Base-by-base conservation (phyloP, 2,888 invertebrate genomes). In the Parascotia fuliginaria region DNA sequence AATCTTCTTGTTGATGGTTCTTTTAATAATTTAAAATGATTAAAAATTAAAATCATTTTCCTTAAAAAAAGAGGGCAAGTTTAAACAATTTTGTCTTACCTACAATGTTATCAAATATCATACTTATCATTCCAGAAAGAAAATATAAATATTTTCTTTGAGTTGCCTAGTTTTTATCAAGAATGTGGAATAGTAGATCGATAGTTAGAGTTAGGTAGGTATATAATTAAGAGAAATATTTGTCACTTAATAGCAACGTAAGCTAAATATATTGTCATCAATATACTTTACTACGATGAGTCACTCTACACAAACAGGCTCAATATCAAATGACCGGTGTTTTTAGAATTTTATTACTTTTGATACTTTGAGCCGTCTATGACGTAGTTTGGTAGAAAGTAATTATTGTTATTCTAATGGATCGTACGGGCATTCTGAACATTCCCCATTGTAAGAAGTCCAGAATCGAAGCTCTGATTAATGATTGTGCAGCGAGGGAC, bases 381-480 rank as follows among this genome's bases (percentile, higher is more conserved):
- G 65, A 67, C 68, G 70, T 75, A 77, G 52, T 53, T 53, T 60
- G 39, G 56, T 79, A 75, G 81, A 84, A 87, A 88, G 85, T 89
- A 89, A 92, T 91, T 89, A 92, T 88, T 88, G 85, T 88, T 90
- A 91, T 89, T 90, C 85, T 88, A 89, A 89, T 89, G 87, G 90
- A 83, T 85, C 83, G 84, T 78, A 80, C 85, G 87, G 83, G 83
- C 83, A 79, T 81, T 81, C 82, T 78, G 85, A 87, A 83, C 88
- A 87, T 88, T 84, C 87, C 87, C 91, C 76, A 88, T 91, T 92
- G 92, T 90, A 84, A 86, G 82, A 81, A 87, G 89, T 86, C 85
- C 87, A 84, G 86, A 83, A 89, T 92, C 92, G 90, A 92, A 89
- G 83, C 64, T 71, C 83, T 91, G 91, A 92, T 92, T 90, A 90